phyloP scores from a whole-genome alignment of 2,113 vertebrate genomes.

The Bettongia penicillata region DNA sequence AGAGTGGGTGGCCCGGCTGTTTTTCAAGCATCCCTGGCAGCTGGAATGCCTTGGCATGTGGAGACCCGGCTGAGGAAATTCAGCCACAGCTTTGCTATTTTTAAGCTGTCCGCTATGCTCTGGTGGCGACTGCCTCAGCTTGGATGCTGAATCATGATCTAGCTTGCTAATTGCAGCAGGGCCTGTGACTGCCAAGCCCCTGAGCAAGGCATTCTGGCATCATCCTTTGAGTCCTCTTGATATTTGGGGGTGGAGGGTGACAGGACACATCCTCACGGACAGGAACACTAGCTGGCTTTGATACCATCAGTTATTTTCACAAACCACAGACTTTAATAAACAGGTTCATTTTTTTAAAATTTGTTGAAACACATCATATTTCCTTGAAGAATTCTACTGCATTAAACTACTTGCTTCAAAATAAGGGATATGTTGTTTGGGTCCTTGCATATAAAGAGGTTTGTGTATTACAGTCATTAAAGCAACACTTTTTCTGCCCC shows the following conservation, averaged over 20 bases:
- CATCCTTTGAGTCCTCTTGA: background rate
- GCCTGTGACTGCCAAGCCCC: slow-evolving; percentile 74
- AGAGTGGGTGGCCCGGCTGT: background rate
- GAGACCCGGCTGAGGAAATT: slow-evolving; percentile 59
- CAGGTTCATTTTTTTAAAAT: background rate
- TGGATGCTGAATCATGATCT: slow-evolving; percentile 79
- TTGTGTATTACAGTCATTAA: background rate
- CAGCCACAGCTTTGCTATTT: slow-evolving; percentile 76
- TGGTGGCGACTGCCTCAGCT: slow-evolving; percentile 34
- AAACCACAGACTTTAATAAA: background rate
- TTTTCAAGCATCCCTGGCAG: slow-evolving; percentile 43
- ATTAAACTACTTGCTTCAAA: background rate
- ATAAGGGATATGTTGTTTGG: background rate
- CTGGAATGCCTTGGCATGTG: slow-evolving; percentile 30
- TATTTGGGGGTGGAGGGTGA: background rate
- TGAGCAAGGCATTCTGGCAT: slow-evolving; percentile 57
- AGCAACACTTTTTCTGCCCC: background rate
- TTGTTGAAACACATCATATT: background rate
- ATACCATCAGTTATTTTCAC: background rate
- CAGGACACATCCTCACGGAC: background rate
- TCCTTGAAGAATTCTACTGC: background rate
- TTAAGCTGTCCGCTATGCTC: slow-evolving; percentile 77
- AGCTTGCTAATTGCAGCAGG: slow-evolving; percentile 80
- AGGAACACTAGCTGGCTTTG: background rate
- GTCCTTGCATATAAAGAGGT: background rate